Conservation (phyloP, 2,888 invertebrate species). For the Clivina fossor region DNA sequence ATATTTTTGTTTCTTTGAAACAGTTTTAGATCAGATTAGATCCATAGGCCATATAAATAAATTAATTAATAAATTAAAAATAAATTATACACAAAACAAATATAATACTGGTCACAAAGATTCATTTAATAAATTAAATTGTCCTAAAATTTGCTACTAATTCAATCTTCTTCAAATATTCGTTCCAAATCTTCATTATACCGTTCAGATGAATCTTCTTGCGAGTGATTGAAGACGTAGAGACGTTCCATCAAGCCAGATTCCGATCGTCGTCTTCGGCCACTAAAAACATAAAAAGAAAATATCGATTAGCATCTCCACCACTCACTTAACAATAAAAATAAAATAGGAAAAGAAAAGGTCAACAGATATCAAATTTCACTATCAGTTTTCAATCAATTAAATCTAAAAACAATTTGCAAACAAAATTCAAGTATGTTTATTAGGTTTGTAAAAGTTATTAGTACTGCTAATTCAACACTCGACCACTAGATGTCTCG, state of each 20-base stretch:
- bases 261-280: slow-evolving; percentile 49
- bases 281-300: slow-evolving; percentile 43
- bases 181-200: slow-evolving; percentile 22
- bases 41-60: slow-evolving; percentile 3
- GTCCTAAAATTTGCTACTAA: not conserved
- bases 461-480: not conserved
- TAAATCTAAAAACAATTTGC: slow-evolving; percentile 9
- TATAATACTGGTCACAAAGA: slow-evolving; percentile 18
- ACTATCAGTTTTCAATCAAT: slow-evolving; percentile 16
- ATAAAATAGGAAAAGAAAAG: slow-evolving; percentile 10
- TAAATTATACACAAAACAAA: slow-evolving; percentile 14
- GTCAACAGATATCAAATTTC: slow-evolving; percentile 19
- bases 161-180: slow-evolving; percentile 25
- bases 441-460: too few relatives aligned
- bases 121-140: too few relatives aligned
- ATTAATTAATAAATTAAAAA: not conserved
- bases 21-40: not conserved
- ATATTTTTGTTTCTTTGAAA: too few relatives aligned
- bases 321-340: slow-evolving; percentile 11
- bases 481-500: not conserved
- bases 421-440: slow-evolving; percentile 10
- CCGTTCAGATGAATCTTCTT: slow-evolving; percentile 38
- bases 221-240: slow-evolving; percentile 42
- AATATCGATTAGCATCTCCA: not conserved
- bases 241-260: slow-evolving; percentile 40